Evolutionary conservation across 2,888 invertebrate genomes (phyloP).

Genomic region (Mystacides longicornis): DNA sequence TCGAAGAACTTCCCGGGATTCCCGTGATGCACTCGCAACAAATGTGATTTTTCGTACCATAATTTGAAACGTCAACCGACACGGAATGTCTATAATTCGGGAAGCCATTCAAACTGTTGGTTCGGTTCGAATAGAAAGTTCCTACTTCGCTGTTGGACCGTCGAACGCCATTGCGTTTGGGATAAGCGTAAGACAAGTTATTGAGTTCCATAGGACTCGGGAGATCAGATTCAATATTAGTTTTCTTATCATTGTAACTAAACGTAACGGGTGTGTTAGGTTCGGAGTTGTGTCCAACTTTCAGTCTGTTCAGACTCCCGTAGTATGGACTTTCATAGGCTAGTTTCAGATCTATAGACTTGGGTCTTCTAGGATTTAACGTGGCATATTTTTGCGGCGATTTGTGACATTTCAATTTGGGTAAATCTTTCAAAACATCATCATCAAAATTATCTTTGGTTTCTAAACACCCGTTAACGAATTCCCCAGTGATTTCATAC

Average conservation of each 20-base stretch:
- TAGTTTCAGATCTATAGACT: conserved; percentile 43
- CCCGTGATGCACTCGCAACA: conserved; percentile 48
- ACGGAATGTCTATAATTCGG: conserved; percentile 47
- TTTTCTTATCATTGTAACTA: neutral
- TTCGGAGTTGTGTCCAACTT: conserved; percentile 46
- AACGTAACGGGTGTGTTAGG: conserved; percentile 42
- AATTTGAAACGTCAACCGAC: conserved; percentile 39
- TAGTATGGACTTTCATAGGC: conserved; percentile 38
- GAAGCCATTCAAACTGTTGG: conserved; percentile 27
- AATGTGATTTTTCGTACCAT: conserved; percentile 40
- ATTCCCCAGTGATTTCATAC: conserved; percentile 41
- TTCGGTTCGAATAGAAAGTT: conserved; percentile 35
- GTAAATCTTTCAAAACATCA: conserved; percentile 45
- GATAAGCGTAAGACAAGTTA: conserved; percentile 44
- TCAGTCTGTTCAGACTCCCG: conserved; percentile 41
- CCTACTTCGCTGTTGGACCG: conserved; percentile 45
- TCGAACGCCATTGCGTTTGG: conserved; percentile 43
- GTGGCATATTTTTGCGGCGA: conserved; percentile 48
- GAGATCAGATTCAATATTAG: conserved; percentile 25
- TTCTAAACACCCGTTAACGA: conserved; percentile 34
- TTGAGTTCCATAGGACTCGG: conserved; percentile 37
- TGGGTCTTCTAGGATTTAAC: conserved; percentile 43
- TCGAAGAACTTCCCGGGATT: conserved; percentile 36
- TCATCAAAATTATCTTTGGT: conserved; percentile 41
- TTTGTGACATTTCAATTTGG: conserved; percentile 44